Conservation (phyloP, 2,113 vertebrate species). For the Xerus inauris region DNA sequence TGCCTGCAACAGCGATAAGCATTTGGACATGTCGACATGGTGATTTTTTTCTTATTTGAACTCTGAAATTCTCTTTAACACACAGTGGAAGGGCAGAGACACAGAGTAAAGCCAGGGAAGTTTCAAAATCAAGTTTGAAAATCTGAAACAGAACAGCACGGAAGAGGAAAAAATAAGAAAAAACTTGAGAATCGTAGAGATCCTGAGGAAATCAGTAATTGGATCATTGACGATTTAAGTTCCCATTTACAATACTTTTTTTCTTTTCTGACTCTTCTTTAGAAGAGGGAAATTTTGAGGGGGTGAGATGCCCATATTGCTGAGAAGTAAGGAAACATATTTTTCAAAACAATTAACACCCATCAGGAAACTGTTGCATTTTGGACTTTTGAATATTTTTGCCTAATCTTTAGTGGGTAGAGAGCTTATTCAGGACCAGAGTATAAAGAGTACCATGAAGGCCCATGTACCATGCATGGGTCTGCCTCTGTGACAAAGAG, state of each 20-base stretch:
- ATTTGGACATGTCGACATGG: conserved; percentile 30
- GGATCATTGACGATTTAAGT: not conserved
- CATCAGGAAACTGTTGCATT: not conserved
- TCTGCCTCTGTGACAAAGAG: not conserved
- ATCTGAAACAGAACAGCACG: not conserved
- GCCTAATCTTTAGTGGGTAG: not conserved
- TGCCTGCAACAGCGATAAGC: conserved; percentile 64
- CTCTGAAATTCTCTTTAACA: conserved; percentile 58
- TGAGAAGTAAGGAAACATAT: not conserved
- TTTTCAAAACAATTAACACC: not conserved
- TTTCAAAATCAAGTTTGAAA: conserved; percentile 21
- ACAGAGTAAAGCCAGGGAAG: not conserved
- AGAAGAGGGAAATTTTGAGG: not conserved
- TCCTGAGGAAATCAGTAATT: not conserved
- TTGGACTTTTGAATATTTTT: not conserved
- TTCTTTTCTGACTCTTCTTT: not conserved
- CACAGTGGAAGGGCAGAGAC: not conserved
- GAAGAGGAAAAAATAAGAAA: not conserved
- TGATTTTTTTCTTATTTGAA: conserved; percentile 51
- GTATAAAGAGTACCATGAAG: not conserved
- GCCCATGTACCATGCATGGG: accelerated
- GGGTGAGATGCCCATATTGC: not conserved
- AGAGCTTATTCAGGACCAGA: not conserved
- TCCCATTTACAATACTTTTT: not conserved
- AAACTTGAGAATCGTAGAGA: not conserved